Conservation (phyloP, 2,113 vertebrate genomes). For the Antechinus flavipes region DNA sequence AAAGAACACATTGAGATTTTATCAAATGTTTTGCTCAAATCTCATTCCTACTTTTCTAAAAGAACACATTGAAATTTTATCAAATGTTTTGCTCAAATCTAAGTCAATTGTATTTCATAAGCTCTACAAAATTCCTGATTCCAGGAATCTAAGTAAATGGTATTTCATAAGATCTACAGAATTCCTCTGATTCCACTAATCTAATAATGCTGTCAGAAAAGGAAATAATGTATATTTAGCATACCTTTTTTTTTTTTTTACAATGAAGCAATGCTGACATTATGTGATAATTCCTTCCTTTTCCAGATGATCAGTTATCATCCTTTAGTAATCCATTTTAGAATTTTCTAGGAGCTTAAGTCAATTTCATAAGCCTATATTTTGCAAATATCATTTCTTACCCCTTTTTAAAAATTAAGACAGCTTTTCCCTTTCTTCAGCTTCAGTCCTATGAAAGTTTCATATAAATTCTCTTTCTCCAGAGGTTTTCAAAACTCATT, state of each 20-base stretch:
- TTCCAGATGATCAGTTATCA: background rate
- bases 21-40: background rate
- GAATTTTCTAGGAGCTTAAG: background rate
- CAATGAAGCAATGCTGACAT: background rate
- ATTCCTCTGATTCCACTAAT: background rate
- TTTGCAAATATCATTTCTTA: background rate
- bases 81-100: too few relatives aligned
- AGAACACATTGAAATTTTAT: too few relatives aligned
- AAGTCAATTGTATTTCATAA: too few relatives aligned
- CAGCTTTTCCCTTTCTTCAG: background rate
- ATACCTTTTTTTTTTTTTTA: background rate
- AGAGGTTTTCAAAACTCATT: background rate
- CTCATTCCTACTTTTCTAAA: background rate
- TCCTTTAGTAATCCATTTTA: background rate
- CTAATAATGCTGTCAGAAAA: background rate
- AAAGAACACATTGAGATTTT: background rate
- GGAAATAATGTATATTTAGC: background rate
- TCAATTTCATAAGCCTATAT: background rate
- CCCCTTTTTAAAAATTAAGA: background rate
- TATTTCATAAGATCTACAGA: too few relatives aligned
- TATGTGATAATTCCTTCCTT: background rate
- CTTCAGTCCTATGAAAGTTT: background rate
- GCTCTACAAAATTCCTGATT: too few relatives aligned
- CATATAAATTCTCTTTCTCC: background rate
- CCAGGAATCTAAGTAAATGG: too few relatives aligned